Base-by-base conservation (phyloP, 2,797 vertebrate genomes). In the Orestias chungarensis region DNA sequence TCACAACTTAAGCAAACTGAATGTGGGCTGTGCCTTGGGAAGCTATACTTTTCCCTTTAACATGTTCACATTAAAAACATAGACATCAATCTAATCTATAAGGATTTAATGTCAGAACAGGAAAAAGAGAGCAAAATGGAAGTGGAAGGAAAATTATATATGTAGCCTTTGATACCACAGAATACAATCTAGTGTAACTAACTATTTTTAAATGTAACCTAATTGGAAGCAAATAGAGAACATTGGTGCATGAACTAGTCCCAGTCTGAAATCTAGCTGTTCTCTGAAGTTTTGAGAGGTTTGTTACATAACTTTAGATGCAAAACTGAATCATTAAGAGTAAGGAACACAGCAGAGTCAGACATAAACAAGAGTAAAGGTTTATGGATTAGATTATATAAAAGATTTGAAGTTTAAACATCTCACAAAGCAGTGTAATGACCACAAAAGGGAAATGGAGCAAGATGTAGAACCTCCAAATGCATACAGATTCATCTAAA, bases 51-150 rank as follows among this genome's bases (percentile, higher is more conserved):
- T 35, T 57, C 17, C 31, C 7, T 57, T 57, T 25, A 33, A 33
- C 29, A 57, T 33, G 29, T 57, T 15, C 52, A 55, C 52, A 55
- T 55, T 10, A 35, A 33, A 57, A 57, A 20, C 17, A 59, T 23
- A 33, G 23, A 59, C 55, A 33, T 57, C 17, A 59, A 9, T 7
- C 29, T 35, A 59, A 20, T 79, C 78, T 11, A 84, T 57, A 43
- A 35, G 29, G 49, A 17, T 17, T 73, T 81, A 82, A 57, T 79
- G 70, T 79, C 33, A 67, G 7, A 20, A 4, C 29, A 33, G 29
- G 3, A 57, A 57, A 57, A 33, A 8, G 7, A 57, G 7, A 18
- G 17, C 29, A 57, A 1, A 33, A 33, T 57, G 54, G 54, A 57
- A 57, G 54, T 55, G 15, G 15, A 55, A 55, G 7, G 15, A 54